These are phyloP conservation scores for Salminus brasiliensis DNA, from an alignment of 2,113 vertebrate genomes.

Conservation along the genomic window DNA sequence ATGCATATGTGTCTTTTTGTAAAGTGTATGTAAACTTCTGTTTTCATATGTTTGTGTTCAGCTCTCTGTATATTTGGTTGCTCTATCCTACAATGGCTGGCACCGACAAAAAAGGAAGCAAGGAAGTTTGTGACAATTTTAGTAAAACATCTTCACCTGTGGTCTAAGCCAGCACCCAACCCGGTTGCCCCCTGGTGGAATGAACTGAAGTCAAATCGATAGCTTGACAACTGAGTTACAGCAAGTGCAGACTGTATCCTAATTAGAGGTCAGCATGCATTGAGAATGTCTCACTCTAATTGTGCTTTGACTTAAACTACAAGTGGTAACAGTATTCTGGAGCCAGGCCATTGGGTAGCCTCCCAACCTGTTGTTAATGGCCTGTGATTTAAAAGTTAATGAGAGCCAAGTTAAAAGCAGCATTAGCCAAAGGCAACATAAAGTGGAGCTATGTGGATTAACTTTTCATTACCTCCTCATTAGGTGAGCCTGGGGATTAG, in stretches of 20 bases:
- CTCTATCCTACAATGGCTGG: too few relatives aligned
- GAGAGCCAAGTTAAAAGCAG: slow-evolving; percentile 77
- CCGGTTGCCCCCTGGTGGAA: slow-evolving; percentile 44
- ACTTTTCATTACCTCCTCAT: slow-evolving; percentile 80
- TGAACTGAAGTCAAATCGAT: slow-evolving; percentile 68
- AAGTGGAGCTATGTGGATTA: slow-evolving; percentile 76
- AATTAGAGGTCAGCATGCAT: slow-evolving; percentile 66
- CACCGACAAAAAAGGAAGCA: too few relatives aligned
- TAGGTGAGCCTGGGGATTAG: slow-evolving; percentile 76
- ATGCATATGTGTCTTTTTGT: too few relatives aligned
- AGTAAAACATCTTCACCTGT: too few relatives aligned
- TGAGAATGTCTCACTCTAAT: slow-evolving; percentile 65
- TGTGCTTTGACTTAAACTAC: slow-evolving; percentile 69
- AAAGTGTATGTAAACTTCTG: too few relatives aligned
- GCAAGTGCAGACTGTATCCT: slow-evolving; percentile 70
- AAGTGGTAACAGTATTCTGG: slow-evolving; percentile 54
- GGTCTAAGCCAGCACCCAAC: slow-evolving; percentile 18
- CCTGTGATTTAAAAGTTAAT: slow-evolving; percentile 80
- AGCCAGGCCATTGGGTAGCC: slow-evolving; percentile 65
- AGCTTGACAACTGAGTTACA: slow-evolving; percentile 68
- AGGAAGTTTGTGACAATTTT: too few relatives aligned
- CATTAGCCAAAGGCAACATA: slow-evolving; percentile 77
- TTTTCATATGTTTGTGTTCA: too few relatives aligned
- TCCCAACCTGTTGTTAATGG: slow-evolving; percentile 79
- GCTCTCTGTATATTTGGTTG: too few relatives aligned